A percentile compares a stretch with the other conserved stretches of the same genome.
Evolutionary conservation across 2,113 vertebrate species (phyloP).

Genomic region (Psittacara wagleri): DNA sequence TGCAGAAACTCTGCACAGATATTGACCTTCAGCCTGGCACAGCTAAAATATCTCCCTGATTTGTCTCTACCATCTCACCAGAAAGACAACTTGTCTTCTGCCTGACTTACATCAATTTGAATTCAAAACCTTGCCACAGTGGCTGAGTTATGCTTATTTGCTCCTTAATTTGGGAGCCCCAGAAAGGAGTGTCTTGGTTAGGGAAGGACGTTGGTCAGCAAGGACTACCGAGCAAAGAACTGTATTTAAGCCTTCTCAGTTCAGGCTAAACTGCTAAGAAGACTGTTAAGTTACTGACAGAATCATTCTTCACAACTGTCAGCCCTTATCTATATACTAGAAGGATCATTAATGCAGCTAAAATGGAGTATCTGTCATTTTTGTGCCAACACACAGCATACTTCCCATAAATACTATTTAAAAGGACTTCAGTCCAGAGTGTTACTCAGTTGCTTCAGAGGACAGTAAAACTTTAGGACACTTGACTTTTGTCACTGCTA

Average conservation of each 20-base stretch:
- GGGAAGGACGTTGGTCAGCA: neutral
- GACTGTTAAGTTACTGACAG: constrained; percentile 24
- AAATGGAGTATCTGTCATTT: constrained; percentile 21
- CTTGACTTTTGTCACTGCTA: neutral
- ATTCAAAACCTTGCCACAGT: neutral
- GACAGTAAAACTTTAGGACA: neutral
- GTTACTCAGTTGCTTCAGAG: neutral
- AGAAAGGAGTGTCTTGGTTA: neutral
- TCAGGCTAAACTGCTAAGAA: neutral
- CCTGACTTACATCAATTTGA: neutral
- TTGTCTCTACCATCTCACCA: neutral
- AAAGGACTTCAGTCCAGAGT: neutral
- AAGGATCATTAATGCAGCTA: constrained; percentile 3
- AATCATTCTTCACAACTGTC: constrained; percentile 37
- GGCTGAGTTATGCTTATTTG: neutral
- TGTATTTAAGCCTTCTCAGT: neutral
- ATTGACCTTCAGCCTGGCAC: neutral
- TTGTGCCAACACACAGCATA: neutral
- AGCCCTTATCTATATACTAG: neutral
- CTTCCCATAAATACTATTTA: neutral
- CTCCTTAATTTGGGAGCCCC: neutral
- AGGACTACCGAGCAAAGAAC: neutral
- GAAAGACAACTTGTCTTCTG: neutral
- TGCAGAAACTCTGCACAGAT: neutral
- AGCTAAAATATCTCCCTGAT: neutral